These are phyloP conservation scores for Formica aserva DNA, from an alignment of 2,888 invertebrate genomes.

Conservation along the genomic window DNA sequence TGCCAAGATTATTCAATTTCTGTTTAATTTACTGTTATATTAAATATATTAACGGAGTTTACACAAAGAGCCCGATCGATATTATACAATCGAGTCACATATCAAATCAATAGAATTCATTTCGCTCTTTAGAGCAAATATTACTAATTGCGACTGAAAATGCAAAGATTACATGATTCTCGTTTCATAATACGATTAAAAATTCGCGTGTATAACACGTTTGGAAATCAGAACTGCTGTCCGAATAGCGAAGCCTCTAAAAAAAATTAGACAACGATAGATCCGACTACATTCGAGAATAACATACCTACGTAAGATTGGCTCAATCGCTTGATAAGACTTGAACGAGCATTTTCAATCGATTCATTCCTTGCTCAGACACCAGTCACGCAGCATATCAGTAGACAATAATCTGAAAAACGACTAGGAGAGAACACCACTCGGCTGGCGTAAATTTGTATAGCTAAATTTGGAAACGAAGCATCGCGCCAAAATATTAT, in stretches of 20 bases:
- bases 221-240: neutral
- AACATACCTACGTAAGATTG: neutral
- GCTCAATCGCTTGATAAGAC: neutral
- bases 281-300: neutral
- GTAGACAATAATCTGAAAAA: neutral
- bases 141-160: neutral
- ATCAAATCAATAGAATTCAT: constrained; percentile 7
- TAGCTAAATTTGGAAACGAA: constrained; percentile 50
- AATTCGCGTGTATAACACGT: neutral
- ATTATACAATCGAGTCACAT: neutral
- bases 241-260: neutral
- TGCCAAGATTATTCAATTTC: constrained; percentile 12
- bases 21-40: neutral
- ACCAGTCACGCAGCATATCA: constrained; percentile 5
- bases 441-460: neutral
- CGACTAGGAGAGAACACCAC: neutral
- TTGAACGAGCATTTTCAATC: neutral
- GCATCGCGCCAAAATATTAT: constrained; percentile 22
- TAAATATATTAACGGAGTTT: neutral
- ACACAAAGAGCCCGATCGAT: neutral
- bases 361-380: neutral
- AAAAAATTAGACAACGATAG: neutral
- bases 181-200: neutral
- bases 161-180: neutral
- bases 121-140: neutral